These are phyloP conservation scores for Hippopotamyrus pictus DNA, from an alignment of 2,797 vertebrate species.

Conservation along the genomic window DNA sequence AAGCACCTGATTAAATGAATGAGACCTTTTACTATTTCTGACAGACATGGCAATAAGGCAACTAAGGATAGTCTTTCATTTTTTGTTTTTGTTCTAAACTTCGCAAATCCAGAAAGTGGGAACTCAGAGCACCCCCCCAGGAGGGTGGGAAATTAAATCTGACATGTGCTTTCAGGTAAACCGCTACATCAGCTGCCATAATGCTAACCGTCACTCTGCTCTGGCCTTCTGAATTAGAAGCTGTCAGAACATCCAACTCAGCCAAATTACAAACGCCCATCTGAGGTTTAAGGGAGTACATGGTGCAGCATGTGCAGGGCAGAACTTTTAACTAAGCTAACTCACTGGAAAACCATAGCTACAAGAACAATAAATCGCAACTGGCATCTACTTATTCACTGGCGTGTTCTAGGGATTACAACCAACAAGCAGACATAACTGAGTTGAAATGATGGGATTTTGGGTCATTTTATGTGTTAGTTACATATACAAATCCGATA, in stretches of 20 bases:
- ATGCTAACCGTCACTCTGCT: not conserved
- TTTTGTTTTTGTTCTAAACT: conserved; percentile 21
- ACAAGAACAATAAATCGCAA: not conserved
- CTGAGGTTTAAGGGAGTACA: not conserved
- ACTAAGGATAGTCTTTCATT: not conserved
- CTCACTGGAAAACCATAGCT: not conserved
- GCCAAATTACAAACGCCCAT: not conserved
- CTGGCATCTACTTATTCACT: not conserved
- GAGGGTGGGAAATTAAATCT: not conserved
- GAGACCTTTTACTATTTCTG: not conserved
- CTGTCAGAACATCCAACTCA: not conserved
- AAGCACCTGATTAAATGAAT: conserved; percentile 17
- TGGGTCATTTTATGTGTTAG: not conserved
- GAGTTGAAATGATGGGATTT: not conserved
- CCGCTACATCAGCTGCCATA: not conserved
- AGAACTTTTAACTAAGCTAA: not conserved
- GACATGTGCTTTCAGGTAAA: conserved; percentile 1
- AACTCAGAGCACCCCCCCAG: not conserved
- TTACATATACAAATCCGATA: not conserved
- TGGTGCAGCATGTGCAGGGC: not conserved
- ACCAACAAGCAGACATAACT: not conserved
- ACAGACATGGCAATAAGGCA: conserved; percentile 8
- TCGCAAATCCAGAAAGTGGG: not conserved
- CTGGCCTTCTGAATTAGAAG: not conserved
- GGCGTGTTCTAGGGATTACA: not conserved